These are phyloP conservation scores for Hydrolagus affinis DNA, from an alignment of 2,113 vertebrate species.

Conservation along the genomic window DNA sequence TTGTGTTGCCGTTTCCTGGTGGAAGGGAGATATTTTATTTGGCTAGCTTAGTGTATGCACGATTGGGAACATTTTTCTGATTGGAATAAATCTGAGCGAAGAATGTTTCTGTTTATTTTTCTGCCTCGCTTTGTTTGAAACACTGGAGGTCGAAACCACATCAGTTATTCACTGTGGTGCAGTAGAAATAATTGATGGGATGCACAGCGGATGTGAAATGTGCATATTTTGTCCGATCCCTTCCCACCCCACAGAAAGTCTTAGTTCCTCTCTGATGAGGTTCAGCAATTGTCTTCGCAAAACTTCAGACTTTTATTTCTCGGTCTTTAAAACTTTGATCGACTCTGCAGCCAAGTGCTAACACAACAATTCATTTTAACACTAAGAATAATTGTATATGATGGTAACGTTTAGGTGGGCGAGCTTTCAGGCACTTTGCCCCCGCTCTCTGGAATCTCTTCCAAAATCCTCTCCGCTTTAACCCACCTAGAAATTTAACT, in stretches of 20 bases:
- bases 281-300: background rate
- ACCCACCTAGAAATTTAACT: too few relatives aligned
- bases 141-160: conserved; percentile 37
- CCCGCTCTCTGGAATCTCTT: too few relatives aligned
- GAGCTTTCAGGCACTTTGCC: too few relatives aligned
- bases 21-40: conserved; percentile 81
- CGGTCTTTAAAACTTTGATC: too few relatives aligned
- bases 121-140: conserved; percentile 43
- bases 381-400: too few relatives aligned
- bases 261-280: background rate
- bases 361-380: too few relatives aligned
- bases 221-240: background rate
- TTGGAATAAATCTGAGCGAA: conserved; percentile 55
- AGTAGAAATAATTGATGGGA: conserved; percentile 22
- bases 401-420: too few relatives aligned
- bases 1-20: conserved; percentile 76
- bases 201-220: background rate
- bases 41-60: conserved; percentile 63
- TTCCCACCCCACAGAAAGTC: background rate
- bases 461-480: too few relatives aligned
- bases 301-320: background rate
- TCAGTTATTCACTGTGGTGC: conserved; percentile 40
- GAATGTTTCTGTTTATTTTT: conserved; percentile 76
- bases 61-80: conserved; percentile 77
- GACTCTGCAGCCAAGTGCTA: too few relatives aligned